phyloP scores from a whole-genome alignment of 2,888 invertebrate genomes.

The Coecobrya sp. region DNA sequence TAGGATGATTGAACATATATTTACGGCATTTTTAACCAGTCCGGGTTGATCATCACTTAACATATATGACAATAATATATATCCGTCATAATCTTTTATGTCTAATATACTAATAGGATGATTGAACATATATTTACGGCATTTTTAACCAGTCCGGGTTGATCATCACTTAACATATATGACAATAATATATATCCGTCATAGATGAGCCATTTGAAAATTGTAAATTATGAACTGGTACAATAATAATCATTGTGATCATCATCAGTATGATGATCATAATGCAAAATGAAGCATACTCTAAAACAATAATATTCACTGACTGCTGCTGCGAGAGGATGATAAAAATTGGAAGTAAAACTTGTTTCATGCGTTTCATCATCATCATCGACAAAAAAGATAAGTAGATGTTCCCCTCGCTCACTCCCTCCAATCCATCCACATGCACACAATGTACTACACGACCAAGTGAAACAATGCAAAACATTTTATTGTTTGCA shows the following conservation, averaged over 20 bases:
- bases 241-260: constrained; percentile 56
- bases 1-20: constrained; percentile 78
- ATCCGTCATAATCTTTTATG: constrained; percentile 63
- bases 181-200: constrained; percentile 8
- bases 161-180: constrained; percentile 35
- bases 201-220: constrained; percentile 36
- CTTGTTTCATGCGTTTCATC: constrained; percentile 61
- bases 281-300: constrained; percentile 31
- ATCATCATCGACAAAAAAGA: constrained; percentile 3
- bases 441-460: background rate
- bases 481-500: background rate
- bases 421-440: background rate
- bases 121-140: constrained; percentile 73
- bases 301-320: constrained; percentile 51
- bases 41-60: constrained; percentile 18
- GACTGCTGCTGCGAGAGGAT: constrained; percentile 5
- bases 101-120: constrained; percentile 75
- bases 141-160: constrained; percentile 14
- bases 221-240: constrained; percentile 67
- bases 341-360: constrained; percentile 61
- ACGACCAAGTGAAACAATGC: background rate
- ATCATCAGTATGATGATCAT: constrained; percentile 26
- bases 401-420: background rate
- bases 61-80: constrained; percentile 23
- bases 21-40: constrained; percentile 44